phyloP scores from a whole-genome alignment of 2,113 vertebrate species.

The Melanotaenia duboulayi region DNA sequence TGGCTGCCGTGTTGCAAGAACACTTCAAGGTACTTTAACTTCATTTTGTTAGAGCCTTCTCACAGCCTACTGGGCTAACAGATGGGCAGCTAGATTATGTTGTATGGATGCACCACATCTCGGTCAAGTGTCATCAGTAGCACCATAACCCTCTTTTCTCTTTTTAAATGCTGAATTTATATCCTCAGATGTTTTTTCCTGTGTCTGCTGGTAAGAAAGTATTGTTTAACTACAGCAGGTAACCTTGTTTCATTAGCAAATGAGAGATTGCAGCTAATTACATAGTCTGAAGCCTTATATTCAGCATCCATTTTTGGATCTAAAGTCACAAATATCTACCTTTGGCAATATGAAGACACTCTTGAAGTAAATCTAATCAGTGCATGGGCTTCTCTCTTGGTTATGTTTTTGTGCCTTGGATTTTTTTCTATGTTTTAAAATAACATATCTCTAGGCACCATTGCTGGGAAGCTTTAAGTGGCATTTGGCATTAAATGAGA shows the following conservation, averaged over 20 bases:
- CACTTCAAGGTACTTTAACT: conserved; percentile 41
- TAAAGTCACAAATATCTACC: conserved; percentile 55
- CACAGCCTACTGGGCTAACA: conserved; percentile 13
- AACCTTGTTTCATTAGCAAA: conserved; percentile 36
- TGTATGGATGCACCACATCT: conserved; percentile 18
- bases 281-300: conserved; percentile 14
- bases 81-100: conserved; percentile 27
- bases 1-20: conserved; percentile 39
- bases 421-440: conserved; percentile 54
- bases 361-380: conserved; percentile 65
- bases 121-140: conserved; percentile 10
- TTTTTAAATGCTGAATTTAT: conserved; percentile 36
- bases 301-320: conserved; percentile 53
- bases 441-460: conserved; percentile 55
- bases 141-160: conserved; percentile 18
- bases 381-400: conserved; percentile 37
- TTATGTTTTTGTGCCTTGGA: conserved; percentile 48
- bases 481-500: conserved; percentile 59
- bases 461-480: conserved; percentile 53
- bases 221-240: conserved; percentile 25
- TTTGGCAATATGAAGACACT: conserved; percentile 48
- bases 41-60: conserved; percentile 35
- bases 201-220: conserved; percentile 38
- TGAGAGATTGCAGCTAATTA: conserved; percentile 49
- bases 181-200: conserved; percentile 6